A percentile compares a stretch with the other conserved stretches of the same genome.
Evolutionary conservation across 2,797 vertebrate species (phyloP).

Genomic region (Acipenser oxyrinchus): DNA sequence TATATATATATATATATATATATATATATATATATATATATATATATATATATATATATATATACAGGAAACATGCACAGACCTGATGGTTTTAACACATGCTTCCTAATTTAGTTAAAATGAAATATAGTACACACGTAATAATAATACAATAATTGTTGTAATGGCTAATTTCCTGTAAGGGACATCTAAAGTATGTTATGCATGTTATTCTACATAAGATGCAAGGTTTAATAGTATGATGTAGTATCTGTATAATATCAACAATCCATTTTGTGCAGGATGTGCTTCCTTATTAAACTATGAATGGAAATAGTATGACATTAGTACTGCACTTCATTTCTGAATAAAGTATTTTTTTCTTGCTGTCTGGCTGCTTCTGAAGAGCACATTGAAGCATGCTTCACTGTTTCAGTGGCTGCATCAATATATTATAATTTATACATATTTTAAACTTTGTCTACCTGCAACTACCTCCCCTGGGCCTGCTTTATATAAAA

Average conservation of each 20-base stretch:
- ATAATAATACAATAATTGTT: too few species aligned
- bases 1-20: constrained; percentile 4
- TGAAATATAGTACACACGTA: too few species aligned
- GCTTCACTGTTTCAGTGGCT: constrained; percentile 24
- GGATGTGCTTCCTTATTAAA: constrained; percentile 11
- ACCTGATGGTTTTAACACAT: too few species aligned
- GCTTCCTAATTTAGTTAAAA: too few species aligned
- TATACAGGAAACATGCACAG: too few species aligned
- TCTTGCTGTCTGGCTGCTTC: constrained; percentile 6
- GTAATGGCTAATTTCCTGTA: too few species aligned
- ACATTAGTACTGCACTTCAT: constrained; percentile 2
- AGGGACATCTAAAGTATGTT: too few species aligned
- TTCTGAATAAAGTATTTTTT: constrained; percentile 8
- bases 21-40: constrained; percentile 8
- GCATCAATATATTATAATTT: constrained; percentile 51
- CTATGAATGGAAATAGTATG: constrained; percentile 9
- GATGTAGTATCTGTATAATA: background rate
- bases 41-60: background rate
- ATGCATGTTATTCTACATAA: too few species aligned
- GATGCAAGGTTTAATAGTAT: constrained; percentile 11
- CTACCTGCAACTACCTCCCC: constrained; percentile 41
- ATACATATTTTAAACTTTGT: constrained; percentile 53
- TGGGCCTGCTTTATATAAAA: constrained; percentile 29
- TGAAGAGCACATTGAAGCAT: constrained; percentile 18
- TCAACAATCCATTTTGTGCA: background rate